Base-by-base conservation (phyloP, 2,888 invertebrate genomes). In the Sarcophaga rosellei region DNA sequence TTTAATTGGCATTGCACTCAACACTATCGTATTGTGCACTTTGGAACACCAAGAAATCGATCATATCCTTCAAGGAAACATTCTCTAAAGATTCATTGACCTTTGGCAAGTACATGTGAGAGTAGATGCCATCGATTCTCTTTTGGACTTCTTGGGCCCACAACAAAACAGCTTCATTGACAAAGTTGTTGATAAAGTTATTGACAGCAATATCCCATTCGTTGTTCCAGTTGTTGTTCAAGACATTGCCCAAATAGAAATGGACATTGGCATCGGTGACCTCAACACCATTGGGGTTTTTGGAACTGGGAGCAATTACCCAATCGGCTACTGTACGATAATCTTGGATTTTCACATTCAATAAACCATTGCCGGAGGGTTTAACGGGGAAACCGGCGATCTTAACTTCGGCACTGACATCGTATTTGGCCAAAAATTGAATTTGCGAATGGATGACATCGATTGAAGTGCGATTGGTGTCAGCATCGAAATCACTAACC, bases 151-250 rank as follows among this genome's bases (percentile, higher is more conserved):
- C 79, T 74, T 91, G 62, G 1, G 83, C 75, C 8, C 84, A 44
- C 6, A 91, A 72, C 4, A 88, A 59, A 4, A 82, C 2, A 0
- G 86, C 20, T 3, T 90, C 87, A 62, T 88, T 70, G 15, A 81
- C 45, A 20, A 75, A 88, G 4, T 82, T 84, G 23, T 91, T 89
- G 21, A 76, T 59, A 35, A 89, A 89, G 68, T 89, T 88, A 77
- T 92, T 92, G 12, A 83, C 65, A 1, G 89, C 78, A 23, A 90
- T 90, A 72, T 88, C 87, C 90, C 87, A 90, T 35, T 90, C 8
- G 0, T 79, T 66, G 70, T 92, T 89, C 88, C 91, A 89, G 79
- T 89, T 89, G 45, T 89, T 87, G 11, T 88, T 78, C 10, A 75
- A 61, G 2, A 89, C 78, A 61, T 88, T 89, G 0, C 86, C 90